Conservation (phyloP, 2,888 invertebrate genomes). For the Pollenia labialis region DNA sequence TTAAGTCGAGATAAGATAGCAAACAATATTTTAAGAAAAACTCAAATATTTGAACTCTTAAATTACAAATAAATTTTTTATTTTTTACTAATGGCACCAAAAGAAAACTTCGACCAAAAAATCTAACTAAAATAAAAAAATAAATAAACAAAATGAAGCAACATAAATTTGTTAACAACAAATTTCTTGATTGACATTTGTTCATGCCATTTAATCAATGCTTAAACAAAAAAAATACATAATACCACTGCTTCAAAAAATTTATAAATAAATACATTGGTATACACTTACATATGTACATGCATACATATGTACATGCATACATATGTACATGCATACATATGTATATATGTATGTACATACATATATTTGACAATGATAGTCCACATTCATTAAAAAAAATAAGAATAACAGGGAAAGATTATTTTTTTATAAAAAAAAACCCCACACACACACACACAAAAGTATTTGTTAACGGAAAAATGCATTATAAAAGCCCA, state of each 20-base stretch:
- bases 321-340: no score
- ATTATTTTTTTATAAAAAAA: constrained; percentile 1
- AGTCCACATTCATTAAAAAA: constrained; percentile 34
- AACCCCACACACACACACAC: background rate
- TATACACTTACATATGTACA: no score
- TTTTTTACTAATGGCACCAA: background rate
- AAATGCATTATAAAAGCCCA: constrained; percentile 42
- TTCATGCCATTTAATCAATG: constrained; percentile 35
- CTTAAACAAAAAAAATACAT: constrained; percentile 5
- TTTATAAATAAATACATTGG: no score
- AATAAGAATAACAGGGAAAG: constrained; percentile 40
- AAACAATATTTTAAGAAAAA: no score
- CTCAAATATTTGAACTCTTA: no score
- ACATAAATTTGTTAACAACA: constrained; percentile 39
- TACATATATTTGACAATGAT: constrained; percentile 54
- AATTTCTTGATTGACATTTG: constrained; percentile 59
- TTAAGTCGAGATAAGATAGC: no score
- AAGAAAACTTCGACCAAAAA: background rate
- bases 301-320: no score
- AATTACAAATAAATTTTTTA: background rate
- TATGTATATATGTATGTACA: background rate
- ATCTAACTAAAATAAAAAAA: constrained; percentile 20
- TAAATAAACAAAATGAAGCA: constrained; percentile 5
- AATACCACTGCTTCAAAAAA: no score
- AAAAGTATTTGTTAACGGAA: background rate